These are phyloP conservation scores for Hepsetus odoe DNA, from an alignment of 2,113 vertebrate species.

Conservation along the genomic window DNA sequence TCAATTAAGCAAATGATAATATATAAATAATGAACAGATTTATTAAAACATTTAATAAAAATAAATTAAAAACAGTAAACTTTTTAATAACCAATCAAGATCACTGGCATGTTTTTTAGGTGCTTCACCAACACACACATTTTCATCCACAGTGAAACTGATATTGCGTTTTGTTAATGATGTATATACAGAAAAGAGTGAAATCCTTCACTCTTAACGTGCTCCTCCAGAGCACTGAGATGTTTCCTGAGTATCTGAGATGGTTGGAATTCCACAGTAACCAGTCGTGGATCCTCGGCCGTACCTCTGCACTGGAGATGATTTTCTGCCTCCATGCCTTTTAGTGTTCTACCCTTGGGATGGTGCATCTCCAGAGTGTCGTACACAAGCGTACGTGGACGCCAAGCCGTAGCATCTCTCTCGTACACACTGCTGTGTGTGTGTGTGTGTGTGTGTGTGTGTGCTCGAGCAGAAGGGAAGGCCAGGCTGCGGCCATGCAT, in stretches of 20 bases:
- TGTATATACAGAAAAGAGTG: too few species aligned
- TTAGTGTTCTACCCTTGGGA: slow-evolving; percentile 22
- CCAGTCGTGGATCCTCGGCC: neutral
- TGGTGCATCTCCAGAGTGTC: slow-evolving; percentile 22
- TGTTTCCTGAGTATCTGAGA: neutral
- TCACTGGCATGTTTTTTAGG: too few species aligned
- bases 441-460: slow-evolving; percentile 18
- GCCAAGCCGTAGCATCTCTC: slow-evolving; percentile 33
- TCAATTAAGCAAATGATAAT: too few species aligned
- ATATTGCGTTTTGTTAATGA: too few species aligned
- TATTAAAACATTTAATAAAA: too few species aligned
- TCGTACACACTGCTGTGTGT: slow-evolving; percentile 43
- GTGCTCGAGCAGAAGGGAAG: slow-evolving; percentile 47
- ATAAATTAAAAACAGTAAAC: too few species aligned
- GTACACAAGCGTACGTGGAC: slow-evolving; percentile 33
- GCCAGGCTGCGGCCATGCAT: slow-evolving; percentile 53
- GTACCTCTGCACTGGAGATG: slow-evolving; percentile 13
- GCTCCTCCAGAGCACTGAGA: neutral
- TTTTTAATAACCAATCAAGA: too few species aligned
- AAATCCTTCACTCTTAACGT: neutral
- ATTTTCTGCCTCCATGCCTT: slow-evolving; percentile 12
- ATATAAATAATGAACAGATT: too few species aligned
- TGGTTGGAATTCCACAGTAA: neutral
- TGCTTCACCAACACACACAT: too few species aligned
- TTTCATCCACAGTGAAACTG: too few species aligned